These are phyloP conservation scores for Agelastica alni DNA, from an alignment of 2,888 invertebrate genomes.

Conservation along the genomic window DNA sequence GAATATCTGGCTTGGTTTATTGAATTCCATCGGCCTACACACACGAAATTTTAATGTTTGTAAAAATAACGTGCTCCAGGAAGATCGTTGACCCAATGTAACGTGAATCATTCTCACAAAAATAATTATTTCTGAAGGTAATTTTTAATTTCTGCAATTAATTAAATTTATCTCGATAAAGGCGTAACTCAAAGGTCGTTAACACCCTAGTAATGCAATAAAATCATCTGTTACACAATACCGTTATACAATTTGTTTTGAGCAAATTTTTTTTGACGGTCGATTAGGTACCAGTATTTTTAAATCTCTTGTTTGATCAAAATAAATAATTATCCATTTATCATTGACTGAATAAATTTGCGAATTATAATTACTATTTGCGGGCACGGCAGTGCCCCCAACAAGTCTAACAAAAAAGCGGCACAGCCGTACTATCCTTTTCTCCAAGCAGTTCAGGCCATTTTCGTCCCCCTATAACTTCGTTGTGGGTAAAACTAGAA, in stretches of 20 bases:
- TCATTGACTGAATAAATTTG: too few species aligned
- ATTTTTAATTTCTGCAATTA: not conserved
- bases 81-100: not conserved
- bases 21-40: slow-evolving; percentile 3
- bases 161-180: not conserved
- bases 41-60: slow-evolving; percentile 5
- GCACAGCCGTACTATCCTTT: too few species aligned
- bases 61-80: not conserved
- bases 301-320: too few species aligned
- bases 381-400: too few species aligned
- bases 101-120: slow-evolving; percentile 2
- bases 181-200: not conserved
- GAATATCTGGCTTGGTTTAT: not conserved
- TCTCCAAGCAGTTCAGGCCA: too few species aligned
- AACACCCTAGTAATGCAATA: not conserved
- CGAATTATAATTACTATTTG: too few species aligned
- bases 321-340: too few species aligned
- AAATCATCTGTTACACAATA: not conserved
- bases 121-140: not conserved
- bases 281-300: not conserved
- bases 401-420: too few species aligned
- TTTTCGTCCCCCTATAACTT: too few species aligned
- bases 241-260: not conserved
- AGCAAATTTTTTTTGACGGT: not conserved
- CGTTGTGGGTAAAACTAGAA: too few species aligned